These are phyloP conservation scores for Trachops cirrhosus DNA, from an alignment of 2,797 vertebrate genomes.

Conservation along the genomic window DNA sequence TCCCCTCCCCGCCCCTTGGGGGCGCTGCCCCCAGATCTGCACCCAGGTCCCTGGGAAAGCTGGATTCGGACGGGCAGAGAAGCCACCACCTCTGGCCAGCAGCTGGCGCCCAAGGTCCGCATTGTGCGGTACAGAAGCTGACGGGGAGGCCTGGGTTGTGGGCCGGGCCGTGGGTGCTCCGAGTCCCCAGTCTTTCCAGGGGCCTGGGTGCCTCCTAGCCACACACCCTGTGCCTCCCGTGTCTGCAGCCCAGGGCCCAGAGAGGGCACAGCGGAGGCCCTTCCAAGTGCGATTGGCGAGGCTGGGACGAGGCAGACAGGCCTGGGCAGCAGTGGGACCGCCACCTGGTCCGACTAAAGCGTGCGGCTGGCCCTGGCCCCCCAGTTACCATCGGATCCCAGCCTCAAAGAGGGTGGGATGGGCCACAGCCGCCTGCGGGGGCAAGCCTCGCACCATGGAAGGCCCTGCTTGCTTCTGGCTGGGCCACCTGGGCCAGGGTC, in stretches of 20 bases:
- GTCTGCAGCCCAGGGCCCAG: background rate
- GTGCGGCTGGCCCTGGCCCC: no score
- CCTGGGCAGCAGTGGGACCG: background rate
- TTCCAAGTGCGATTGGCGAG: background rate
- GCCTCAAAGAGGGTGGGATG: background rate
- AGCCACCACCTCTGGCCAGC: background rate
- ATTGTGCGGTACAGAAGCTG: accelerated
- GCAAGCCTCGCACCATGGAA: background rate
- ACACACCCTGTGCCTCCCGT: background rate
- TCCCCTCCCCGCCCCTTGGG: background rate
- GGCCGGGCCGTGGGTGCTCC: accelerated
- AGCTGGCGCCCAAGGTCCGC: background rate
- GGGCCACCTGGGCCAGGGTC: accelerated
- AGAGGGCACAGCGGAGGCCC: background rate
- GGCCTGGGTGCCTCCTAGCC: no score
- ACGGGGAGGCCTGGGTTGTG: accelerated
- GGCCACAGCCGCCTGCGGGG: background rate
- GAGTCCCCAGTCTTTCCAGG: background rate
- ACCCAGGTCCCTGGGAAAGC: background rate
- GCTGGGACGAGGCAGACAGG: background rate
- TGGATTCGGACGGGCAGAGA: background rate
- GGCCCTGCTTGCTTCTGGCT: background rate
- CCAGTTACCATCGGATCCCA: background rate
- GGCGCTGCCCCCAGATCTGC: no score
- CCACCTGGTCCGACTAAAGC: background rate